A percentile compares a stretch with the other conserved stretches of the same genome.
These are phyloP conservation scores for Operophtera brumata DNA, from an alignment of 2,888 invertebrate genomes.

Conservation along the genomic window DNA sequence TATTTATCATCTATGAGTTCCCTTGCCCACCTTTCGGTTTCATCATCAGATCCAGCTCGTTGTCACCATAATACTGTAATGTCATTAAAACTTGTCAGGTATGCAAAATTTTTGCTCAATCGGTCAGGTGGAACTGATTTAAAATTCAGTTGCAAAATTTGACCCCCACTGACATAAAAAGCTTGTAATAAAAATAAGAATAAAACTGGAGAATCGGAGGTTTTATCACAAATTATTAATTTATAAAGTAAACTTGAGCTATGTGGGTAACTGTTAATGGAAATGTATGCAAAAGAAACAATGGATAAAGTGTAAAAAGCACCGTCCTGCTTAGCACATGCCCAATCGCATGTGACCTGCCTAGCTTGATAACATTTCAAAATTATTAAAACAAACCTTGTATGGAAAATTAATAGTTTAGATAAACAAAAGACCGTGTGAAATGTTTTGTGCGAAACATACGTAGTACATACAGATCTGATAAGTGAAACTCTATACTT, in stretches of 20 bases:
- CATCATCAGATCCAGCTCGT: too few relatives aligned
- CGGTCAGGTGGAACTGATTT: too few relatives aligned
- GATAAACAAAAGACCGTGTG: slow-evolving; percentile 16
- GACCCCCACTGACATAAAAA: too few relatives aligned
- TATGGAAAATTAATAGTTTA: background rate
- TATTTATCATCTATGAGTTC: too few relatives aligned
- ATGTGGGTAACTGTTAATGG: background rate
- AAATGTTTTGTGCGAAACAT: background rate
- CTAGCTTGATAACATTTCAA: slow-evolving; percentile 15
- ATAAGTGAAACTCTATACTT: too few relatives aligned
- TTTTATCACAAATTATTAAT: background rate
- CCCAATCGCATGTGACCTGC: slow-evolving; percentile 22
- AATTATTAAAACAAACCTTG: background rate
- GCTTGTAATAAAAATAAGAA: background rate
- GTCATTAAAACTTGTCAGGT: too few relatives aligned
- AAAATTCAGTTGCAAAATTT: too few relatives aligned
- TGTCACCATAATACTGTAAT: too few relatives aligned
- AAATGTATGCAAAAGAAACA: slow-evolving; percentile 22
- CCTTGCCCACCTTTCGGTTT: too few relatives aligned
- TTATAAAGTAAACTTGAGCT: background rate
- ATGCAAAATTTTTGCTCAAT: too few relatives aligned
- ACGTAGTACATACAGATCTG: too few relatives aligned
- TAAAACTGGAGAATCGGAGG: background rate
- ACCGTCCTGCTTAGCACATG: slow-evolving; percentile 31
- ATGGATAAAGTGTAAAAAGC: slow-evolving; percentile 25